These are phyloP conservation scores for Peromyscus attwateri DNA, from an alignment of 2,797 vertebrate genomes.

Conservation along the genomic window DNA sequence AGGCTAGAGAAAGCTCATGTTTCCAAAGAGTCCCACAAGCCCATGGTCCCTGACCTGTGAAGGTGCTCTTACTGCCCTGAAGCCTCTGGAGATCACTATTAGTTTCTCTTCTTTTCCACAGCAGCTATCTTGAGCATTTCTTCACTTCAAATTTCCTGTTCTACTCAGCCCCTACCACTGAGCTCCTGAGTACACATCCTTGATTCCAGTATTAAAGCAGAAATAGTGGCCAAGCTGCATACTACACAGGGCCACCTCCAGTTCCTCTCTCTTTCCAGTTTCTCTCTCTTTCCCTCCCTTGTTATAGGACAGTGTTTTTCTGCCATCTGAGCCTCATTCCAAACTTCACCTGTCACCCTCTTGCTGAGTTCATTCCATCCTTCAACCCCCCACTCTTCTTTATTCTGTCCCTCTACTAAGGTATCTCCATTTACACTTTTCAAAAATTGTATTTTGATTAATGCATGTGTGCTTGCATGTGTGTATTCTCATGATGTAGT, in stretches of 20 bases:
- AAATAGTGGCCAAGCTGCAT: neutral
- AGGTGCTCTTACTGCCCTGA: neutral
- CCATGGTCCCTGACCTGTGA: neutral
- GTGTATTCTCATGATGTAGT: neutral
- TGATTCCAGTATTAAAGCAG: neutral
- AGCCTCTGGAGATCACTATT: neutral
- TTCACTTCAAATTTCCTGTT: slow-evolving; percentile 19
- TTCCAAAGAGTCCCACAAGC: neutral
- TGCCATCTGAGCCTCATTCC: neutral
- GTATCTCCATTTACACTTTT: neutral
- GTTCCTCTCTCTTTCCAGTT: neutral
- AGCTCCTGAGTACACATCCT: neutral
- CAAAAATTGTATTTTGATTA: neutral
- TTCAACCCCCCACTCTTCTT: slow-evolving; percentile 1
- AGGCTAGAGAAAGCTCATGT: neutral
- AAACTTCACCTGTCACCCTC: neutral
- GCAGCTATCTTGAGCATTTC: slow-evolving; percentile 28
- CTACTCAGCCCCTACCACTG: neutral
- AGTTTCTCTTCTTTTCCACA: slow-evolving; percentile 8
- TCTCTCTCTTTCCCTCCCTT: neutral
- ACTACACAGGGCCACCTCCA: neutral
- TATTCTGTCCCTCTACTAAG: neutral
- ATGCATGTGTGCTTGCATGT: neutral
- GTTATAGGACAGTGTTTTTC: neutral
- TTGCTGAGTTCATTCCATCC: neutral